phyloP scores from a whole-genome alignment of 2,888 invertebrate genomes.

The Melipona beecheii region DNA sequence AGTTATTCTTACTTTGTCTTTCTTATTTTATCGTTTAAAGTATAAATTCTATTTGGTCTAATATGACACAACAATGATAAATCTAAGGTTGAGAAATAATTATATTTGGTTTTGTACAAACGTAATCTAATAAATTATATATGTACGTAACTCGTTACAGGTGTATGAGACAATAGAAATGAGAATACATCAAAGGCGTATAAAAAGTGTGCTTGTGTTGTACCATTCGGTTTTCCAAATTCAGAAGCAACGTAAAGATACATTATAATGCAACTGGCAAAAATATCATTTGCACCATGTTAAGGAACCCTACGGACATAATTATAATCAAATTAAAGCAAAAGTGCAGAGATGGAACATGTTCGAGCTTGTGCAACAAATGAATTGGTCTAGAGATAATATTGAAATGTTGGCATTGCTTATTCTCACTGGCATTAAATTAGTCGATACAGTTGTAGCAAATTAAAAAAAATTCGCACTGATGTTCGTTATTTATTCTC shows the following conservation, averaged over 20 bases:
- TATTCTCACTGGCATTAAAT: slow-evolving; percentile 3
- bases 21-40: not conserved
- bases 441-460: slow-evolving; percentile 5
- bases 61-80: too few species aligned
- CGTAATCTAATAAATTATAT: not conserved
- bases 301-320: not conserved
- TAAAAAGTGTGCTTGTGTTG: not conserved
- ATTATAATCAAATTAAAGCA: not conserved
- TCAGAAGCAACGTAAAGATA: not conserved
- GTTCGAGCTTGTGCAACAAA: not conserved
- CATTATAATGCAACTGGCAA: not conserved
- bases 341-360: not conserved
- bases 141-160: not conserved
- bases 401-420: not conserved
- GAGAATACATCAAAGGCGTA: not conserved
- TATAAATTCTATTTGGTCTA: not conserved
- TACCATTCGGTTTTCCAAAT: not conserved
- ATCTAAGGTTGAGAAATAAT: too few species aligned
- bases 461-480: slow-evolving; percentile 6
- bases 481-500: not conserved
- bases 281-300: not conserved
- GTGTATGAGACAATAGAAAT: not conserved
- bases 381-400: not conserved
- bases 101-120: too few species aligned
- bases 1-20: not conserved